Percentiles rank a stretch among this genome's conserved stretches.
phyloP scores from a whole-genome alignment of 2,888 invertebrate species.

The Agrochola macilenta region DNA sequence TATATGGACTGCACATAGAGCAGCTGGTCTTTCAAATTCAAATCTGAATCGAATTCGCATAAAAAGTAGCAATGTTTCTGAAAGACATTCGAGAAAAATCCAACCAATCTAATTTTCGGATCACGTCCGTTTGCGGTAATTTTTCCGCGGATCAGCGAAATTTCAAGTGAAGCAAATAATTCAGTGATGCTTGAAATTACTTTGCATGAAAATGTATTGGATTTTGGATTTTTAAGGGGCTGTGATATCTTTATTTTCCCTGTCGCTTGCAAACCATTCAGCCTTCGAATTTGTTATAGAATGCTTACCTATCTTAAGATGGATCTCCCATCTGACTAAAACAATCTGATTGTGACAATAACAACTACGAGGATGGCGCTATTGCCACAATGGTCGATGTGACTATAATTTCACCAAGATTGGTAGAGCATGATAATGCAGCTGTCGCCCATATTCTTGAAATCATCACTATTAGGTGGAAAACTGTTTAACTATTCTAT shows the following conservation, averaged over 20 bases:
- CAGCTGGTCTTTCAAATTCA: conserved; percentile 23
- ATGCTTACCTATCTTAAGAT: too few relatives aligned
- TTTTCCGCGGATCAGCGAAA: conserved; percentile 51
- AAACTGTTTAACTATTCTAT: background rate
- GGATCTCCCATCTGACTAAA: background rate
- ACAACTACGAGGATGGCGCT: background rate
- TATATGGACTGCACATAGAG: background rate
- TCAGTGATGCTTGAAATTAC: conserved; percentile 61
- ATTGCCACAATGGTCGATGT: too few relatives aligned
- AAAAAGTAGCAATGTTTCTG: conserved; percentile 14
- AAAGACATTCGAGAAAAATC: conserved; percentile 7
- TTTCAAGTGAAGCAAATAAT: conserved; percentile 55
- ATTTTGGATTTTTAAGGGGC: conserved; percentile 49
- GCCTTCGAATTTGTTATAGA: background rate
- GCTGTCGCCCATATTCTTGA: too few relatives aligned
- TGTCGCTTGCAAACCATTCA: conserved; percentile 8
- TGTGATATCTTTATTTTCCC: conserved; percentile 23
- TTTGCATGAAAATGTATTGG: conserved; percentile 53
- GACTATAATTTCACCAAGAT: background rate
- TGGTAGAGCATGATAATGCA: background rate
- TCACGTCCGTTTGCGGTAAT: conserved; percentile 54
- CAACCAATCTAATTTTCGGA: conserved; percentile 39
- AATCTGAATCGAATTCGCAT: conserved; percentile 25
- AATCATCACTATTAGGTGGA: background rate
- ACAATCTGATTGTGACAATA: too few relatives aligned